phyloP scores from a whole-genome alignment of 2,797 vertebrate genomes.

The Atherinosoma microstoma region DNA sequence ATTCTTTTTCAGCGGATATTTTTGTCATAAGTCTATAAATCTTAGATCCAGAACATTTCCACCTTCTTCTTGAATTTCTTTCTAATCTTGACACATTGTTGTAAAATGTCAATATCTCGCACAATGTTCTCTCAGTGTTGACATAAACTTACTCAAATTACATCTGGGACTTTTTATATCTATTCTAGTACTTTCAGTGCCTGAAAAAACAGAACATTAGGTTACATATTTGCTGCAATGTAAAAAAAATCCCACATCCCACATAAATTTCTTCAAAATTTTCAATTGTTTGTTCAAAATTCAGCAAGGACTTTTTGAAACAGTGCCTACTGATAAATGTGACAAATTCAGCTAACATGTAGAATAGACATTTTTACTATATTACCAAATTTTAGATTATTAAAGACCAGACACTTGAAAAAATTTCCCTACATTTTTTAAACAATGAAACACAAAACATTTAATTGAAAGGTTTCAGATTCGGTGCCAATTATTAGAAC shows the following conservation, averaged over 20 bases:
- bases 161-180: background rate
- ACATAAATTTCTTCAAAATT: too few relatives aligned
- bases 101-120: background rate
- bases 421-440: background rate
- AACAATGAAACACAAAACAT: background rate
- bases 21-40: background rate
- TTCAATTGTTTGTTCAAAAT: too few relatives aligned
- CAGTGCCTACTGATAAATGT: too few relatives aligned
- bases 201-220: background rate
- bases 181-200: background rate
- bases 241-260: too few relatives aligned
- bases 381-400: too few relatives aligned
- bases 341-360: too few relatives aligned
- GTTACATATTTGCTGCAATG: too few relatives aligned
- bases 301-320: too few relatives aligned
- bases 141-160: constrained; percentile 6
- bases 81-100: background rate
- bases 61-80: background rate
- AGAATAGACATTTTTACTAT: too few relatives aligned
- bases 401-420: too few relatives aligned
- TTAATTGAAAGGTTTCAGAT: background rate
- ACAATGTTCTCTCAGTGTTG: background rate
- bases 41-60: background rate
- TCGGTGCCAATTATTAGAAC: background rate
- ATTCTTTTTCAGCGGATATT: background rate